These are phyloP conservation scores for Trichogramma dendrolimi DNA, from an alignment of 2,888 invertebrate species.

Conservation along the genomic window DNA sequence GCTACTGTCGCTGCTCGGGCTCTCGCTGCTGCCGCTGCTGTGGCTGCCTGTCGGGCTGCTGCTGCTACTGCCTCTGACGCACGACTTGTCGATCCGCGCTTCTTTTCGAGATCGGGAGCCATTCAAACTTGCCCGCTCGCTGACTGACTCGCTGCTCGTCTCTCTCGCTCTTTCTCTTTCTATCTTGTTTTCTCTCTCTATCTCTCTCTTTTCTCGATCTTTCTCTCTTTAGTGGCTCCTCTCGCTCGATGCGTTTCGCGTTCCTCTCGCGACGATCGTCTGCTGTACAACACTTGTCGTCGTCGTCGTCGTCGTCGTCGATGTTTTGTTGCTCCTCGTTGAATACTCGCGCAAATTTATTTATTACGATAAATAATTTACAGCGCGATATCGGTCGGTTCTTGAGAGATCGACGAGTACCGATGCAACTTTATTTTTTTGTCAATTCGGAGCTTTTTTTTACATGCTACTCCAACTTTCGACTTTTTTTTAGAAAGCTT, in stretches of 20 bases:
- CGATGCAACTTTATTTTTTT: too few species aligned
- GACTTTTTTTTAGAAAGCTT: too few species aligned
- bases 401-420: too few species aligned
- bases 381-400: too few species aligned
- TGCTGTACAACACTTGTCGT: neutral
- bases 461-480: too few species aligned
- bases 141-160: neutral
- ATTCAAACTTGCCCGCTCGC: constrained; percentile 34
- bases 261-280: neutral
- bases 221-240: neutral
- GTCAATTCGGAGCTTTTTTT: too few species aligned
- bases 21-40: neutral
- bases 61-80: neutral
- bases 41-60: neutral
- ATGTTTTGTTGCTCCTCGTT: too few species aligned
- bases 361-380: too few species aligned
- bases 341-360: too few species aligned
- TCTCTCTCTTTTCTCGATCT: constrained; percentile 5
- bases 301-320: too few species aligned
- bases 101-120: constrained; percentile 48
- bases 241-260: neutral
- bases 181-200: constrained; percentile 8
- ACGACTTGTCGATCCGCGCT: constrained; percentile 26
- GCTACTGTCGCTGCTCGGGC: neutral
- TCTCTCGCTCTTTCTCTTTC: neutral